Percentiles rank a stretch among this genome's conserved stretches.
These are phyloP conservation scores for Vespertilio murinus DNA, from an alignment of 2,797 vertebrate species.

Conservation along the genomic window DNA sequence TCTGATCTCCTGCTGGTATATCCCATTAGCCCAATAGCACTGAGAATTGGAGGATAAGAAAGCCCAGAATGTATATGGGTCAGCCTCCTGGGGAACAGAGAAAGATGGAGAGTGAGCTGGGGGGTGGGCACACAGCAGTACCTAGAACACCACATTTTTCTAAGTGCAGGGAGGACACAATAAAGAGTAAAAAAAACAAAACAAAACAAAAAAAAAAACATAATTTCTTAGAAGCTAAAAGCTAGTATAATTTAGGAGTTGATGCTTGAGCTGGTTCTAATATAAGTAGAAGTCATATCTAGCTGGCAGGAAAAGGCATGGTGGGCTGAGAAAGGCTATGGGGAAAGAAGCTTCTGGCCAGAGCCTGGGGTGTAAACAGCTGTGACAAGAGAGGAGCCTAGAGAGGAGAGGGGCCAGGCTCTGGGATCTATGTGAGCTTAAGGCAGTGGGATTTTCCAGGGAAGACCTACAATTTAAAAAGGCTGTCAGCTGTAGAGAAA, in stretches of 20 bases:
- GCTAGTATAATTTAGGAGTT: background rate
- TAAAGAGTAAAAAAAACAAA: background rate
- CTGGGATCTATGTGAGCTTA: background rate
- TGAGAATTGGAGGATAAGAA: background rate
- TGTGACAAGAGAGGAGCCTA: background rate
- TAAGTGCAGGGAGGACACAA: background rate
- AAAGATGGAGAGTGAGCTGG: background rate
- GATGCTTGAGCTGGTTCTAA: background rate
- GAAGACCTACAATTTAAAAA: background rate
- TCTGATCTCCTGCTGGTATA: background rate
- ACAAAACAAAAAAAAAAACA: background rate
- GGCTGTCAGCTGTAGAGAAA: background rate
- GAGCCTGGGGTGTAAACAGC: background rate
- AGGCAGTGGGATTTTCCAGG: background rate
- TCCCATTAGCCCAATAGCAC: background rate
- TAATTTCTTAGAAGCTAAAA: background rate
- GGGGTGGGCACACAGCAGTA: background rate
- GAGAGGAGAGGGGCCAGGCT: background rate
- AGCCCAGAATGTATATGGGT: background rate
- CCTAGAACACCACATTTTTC: background rate
- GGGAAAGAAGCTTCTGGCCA: background rate
- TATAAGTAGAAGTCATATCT: background rate
- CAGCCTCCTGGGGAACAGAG: background rate
- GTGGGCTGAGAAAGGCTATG: background rate
- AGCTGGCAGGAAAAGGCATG: background rate